Base-by-base conservation (phyloP, 1,140 invertebrate genomes). In the Drosophila tristis region DNA sequence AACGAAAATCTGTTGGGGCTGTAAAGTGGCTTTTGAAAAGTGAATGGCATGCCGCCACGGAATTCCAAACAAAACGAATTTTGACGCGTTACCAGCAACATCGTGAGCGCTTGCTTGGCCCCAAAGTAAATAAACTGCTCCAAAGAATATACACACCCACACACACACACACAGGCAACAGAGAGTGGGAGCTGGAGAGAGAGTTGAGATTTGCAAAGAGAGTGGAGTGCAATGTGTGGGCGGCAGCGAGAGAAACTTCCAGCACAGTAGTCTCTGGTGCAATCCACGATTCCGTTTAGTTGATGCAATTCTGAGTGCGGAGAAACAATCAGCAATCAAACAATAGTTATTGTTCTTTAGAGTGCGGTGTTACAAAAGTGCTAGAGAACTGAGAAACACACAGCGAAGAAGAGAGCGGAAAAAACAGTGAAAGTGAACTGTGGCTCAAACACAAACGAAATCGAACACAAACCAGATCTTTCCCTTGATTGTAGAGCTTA, bases 31-130 rank as follows among this genome's bases (percentile, higher is more conserved):
- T 8, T 35, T 11, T 35, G 31, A 35, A 35, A 35, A 35, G 31
- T 35, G 31, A 35, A 35, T 11, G 8, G 31, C 2, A 35, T 2
- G 31, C 8, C 31, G 20, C 20, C 20, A 20, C 6, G 26, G 26
- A 29, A 7, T 7, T 5, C 5, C 26, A 35, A 35, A 13, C 35
- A 39, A 39, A 39, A 39, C 66, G 65, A 66, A 66, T 81, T 78
- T 86, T 47, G 65, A 80, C 81, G 78, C 64, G 82, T 64, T 68
- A 62, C 70, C 65, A 82, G 78, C 48, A 64, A 87, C 82, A 86
- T 51, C 82, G 74, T 80, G 62, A 86, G 64, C 82, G 66, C 82
- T 66, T 43, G 62, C 57, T 35, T 51, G 58, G 39, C 57, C 50
- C 65, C 57, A 78, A 67, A 61, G 67, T 77, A 70, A 35, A 54